Evolutionary conservation across 2,797 vertebrate genomes (phyloP).

Genomic region (Crypturellus tataupa): DNA sequence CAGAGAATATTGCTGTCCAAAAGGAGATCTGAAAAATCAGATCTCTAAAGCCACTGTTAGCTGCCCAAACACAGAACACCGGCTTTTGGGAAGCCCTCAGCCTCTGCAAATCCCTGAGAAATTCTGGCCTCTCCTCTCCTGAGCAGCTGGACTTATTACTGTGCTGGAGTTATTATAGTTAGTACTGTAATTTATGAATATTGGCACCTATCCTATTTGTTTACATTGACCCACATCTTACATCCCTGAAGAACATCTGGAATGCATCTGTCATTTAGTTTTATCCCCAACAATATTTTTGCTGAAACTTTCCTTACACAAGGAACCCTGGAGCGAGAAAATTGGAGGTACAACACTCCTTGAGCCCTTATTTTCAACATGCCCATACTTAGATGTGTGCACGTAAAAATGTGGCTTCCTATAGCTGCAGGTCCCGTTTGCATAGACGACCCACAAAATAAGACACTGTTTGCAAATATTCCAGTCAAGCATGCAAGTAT

Average conservation of each 20-base stretch:
- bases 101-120: neutral
- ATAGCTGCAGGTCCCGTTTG: neutral
- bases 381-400: neutral
- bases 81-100: neutral
- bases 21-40: neutral
- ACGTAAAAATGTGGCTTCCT: conserved; percentile 15
- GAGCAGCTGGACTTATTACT: neutral
- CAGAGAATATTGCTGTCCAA: neutral
- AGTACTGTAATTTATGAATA: conserved; percentile 38
- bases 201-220: conserved; percentile 5
- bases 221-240: conserved; percentile 18
- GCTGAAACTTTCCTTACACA: conserved; percentile 20
- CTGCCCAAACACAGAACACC: neutral
- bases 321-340: neutral
- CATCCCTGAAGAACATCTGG: neutral
- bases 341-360: neutral
- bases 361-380: neutral
- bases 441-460: neutral
- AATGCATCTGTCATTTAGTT: neutral
- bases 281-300: neutral
- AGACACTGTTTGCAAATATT: conserved; percentile 19
- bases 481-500: neutral
- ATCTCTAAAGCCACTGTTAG: neutral
- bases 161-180: neutral
- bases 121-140: neutral